A percentile compares a stretch with the other conserved stretches of the same genome.
Evolutionary conservation across 2,113 vertebrate genomes (phyloP).

Genomic region (Eulacestoma nigropectus): DNA sequence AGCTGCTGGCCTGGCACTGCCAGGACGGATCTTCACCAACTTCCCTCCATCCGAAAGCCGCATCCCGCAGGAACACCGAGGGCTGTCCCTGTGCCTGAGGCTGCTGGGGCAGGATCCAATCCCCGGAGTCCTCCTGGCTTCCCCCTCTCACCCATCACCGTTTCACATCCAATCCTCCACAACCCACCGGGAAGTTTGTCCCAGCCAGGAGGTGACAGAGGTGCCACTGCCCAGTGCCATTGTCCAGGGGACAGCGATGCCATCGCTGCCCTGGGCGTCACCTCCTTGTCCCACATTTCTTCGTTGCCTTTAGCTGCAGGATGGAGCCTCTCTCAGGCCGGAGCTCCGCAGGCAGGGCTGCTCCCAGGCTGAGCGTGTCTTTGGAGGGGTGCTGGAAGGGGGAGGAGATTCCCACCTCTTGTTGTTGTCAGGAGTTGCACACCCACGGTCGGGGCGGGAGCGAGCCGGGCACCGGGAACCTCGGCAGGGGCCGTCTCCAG

Average conservation of each 20-base stretch:
- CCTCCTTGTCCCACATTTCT: background rate
- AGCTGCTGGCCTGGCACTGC: background rate
- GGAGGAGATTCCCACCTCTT: background rate
- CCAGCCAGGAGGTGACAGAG: background rate
- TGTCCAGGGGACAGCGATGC: background rate
- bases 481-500: background rate
- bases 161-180: background rate
- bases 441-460: background rate
- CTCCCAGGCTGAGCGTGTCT: background rate
- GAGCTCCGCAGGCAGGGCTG: fast-evolving
- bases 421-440: background rate
- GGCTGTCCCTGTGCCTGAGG: fast-evolving
- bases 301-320: background rate
- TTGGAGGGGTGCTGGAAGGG: background rate
- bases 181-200: background rate
- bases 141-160: background rate
- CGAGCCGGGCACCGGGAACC: background rate
- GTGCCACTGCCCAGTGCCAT: fast-evolving
- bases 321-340: background rate
- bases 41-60: fast-evolving
- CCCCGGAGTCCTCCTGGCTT: fast-evolving
- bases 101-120: background rate
- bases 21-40: background rate
- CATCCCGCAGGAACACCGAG: fast-evolving
- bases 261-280: background rate